Percentiles rank a stretch among this genome's conserved stretches.
phyloP scores from a whole-genome alignment of 2,888 invertebrate genomes.

The Buathra laborator region DNA sequence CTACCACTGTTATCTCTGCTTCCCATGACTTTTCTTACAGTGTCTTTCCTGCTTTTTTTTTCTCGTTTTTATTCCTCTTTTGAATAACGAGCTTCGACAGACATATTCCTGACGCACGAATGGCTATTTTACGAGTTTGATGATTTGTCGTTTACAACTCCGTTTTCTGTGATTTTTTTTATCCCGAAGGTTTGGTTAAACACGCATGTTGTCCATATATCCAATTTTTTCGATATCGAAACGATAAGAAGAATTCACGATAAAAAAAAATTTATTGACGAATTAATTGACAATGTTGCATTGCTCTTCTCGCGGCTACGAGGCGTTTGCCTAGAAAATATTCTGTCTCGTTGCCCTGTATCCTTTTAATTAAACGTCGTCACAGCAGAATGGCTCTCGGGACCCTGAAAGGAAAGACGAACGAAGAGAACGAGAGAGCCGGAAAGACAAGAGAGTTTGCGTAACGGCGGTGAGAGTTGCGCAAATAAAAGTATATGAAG shows the following conservation, averaged over 20 bases:
- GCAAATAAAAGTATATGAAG: conserved; percentile 60
- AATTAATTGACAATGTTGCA: conserved; percentile 1
- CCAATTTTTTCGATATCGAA: neutral
- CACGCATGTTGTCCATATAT: neutral
- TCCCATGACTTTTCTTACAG: neutral
- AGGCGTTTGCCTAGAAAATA: conserved; percentile 38
- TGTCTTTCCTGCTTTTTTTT: neutral
- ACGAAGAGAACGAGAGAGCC: conserved; percentile 10
- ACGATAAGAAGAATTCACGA: neutral
- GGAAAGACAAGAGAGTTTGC: conserved; percentile 48
- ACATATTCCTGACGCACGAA: conserved; percentile 8
- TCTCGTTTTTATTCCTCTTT: conserved; percentile 4
- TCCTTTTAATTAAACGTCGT: conserved; percentile 62
- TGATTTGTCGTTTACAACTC: conserved; percentile 27
- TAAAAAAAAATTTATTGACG: neutral
- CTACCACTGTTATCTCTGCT: neutral
- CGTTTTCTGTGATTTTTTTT: conserved; percentile 1
- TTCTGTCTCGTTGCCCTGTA: conserved; percentile 49
- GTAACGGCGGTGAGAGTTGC: conserved; percentile 51
- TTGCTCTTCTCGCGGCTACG: conserved; percentile 9
- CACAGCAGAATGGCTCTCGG: conserved; percentile 16
- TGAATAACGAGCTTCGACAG: conserved; percentile 24
- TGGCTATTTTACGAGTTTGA: conserved; percentile 8
- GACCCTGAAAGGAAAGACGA: conserved; percentile 12
- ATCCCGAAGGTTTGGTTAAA: neutral